Evolutionary conservation across 2,888 invertebrate species (phyloP), one percentile per base, ranked within the genome.

Genomic region (Carterocephalus palaemon): DNA sequence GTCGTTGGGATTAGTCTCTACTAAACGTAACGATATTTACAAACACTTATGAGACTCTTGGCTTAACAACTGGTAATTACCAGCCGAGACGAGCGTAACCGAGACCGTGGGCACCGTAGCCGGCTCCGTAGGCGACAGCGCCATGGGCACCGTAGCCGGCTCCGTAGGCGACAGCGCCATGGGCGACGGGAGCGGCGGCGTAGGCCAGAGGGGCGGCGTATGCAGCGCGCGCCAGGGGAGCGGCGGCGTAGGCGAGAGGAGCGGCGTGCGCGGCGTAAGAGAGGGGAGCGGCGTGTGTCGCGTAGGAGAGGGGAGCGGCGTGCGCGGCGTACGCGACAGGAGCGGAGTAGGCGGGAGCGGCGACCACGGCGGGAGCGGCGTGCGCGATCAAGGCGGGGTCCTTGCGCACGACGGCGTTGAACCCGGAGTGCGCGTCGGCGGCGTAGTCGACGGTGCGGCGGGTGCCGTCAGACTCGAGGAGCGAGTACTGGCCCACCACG

Each of bases 371-470:
- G 31, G 58, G 42, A 31, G 57, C 53, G 13, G 64, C 54, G 10
- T 60, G 57, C 2, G 69, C 62, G 46, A 72, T 54, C 41, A 72
- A 46, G 0, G 65, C 71, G 1, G 75, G 72, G 66, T 84, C 86
- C 56, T 81, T 85, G 65, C 79, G 82, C 1, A 88, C 88, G 31
- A 88, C 75, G 29, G 88, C 88, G 72, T 88, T 88, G 75, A 88
- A 88, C 9, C 88, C 88, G 48, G 66, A 72, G 47, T 79, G 63
- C 1, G 80, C 75, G 33, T 87, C 88, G 10, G 88, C 85, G 23
- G 82, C 82, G 68, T 88, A 88, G 68, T 88, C 88, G 2, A 88
- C 88, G 22, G 77, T 84, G 52, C 88, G 80, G 49, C 77, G 75
- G 36, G 81, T 81, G 56, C 88, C 88, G 56, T 88, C 88, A 32